Conservation (phyloP, 2,888 invertebrate species). For the Agrypnus murinus region DNA sequence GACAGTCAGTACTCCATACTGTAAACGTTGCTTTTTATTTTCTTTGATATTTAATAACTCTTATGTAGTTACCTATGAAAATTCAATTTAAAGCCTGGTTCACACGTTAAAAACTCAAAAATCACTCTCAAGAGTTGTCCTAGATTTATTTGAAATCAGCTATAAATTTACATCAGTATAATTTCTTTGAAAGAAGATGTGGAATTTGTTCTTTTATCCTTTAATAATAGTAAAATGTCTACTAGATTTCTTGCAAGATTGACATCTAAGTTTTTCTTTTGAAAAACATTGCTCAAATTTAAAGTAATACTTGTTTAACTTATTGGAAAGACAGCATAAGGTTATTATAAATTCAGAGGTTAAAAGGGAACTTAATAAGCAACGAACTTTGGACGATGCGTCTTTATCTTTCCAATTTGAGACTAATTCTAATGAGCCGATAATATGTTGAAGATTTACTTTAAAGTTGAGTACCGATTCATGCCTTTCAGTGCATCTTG, state of each 20-base stretch:
- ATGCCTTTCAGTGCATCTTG: background rate
- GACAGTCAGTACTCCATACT: too few relatives aligned
- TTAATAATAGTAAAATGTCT: constrained; percentile 4
- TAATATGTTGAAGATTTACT: too few relatives aligned
- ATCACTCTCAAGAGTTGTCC: too few relatives aligned
- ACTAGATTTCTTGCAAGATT: constrained; percentile 1
- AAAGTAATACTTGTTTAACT: background rate
- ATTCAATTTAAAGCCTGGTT: too few relatives aligned
- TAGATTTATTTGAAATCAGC: too few relatives aligned
- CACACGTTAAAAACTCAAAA: background rate
- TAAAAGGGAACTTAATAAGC: constrained; percentile 7
- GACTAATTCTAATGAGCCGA: too few relatives aligned
- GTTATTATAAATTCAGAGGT: background rate
- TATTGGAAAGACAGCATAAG: background rate
- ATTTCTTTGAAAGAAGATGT: background rate
- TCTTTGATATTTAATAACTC: too few relatives aligned
- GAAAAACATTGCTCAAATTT: constrained; percentile 3
- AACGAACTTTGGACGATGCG: constrained; percentile 2
- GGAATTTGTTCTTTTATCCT: constrained; percentile 3
- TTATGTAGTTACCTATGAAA: too few relatives aligned
- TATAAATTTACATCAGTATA: background rate
- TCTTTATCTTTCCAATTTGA: too few relatives aligned
- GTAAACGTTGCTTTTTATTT: too few relatives aligned
- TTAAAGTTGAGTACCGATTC: background rate
- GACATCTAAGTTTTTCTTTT: constrained; percentile 5